Evolutionary conservation across 2,797 vertebrate genomes (phyloP).

Genomic region (Vultur gryphus): DNA sequence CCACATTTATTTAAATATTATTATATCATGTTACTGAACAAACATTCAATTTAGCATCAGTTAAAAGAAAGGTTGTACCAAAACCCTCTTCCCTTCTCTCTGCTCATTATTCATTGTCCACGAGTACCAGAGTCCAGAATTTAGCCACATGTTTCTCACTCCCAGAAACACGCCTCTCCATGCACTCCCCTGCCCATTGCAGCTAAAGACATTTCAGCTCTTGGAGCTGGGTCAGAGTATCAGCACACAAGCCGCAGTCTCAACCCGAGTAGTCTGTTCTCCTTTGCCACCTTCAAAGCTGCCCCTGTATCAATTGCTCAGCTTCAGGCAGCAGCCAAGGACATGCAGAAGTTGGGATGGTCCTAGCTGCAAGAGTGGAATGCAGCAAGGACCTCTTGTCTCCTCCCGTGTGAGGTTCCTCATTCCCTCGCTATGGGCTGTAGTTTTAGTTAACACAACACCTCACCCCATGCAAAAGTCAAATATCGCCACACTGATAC

Average conservation of each 20-base stretch:
- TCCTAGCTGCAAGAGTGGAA: not conserved
- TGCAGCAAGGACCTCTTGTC: not conserved
- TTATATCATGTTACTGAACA: not conserved
- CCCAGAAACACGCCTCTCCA: not conserved
- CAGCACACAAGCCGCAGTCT: not conserved
- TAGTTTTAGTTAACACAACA: not conserved
- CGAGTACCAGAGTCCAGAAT: not conserved
- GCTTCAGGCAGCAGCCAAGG: not conserved
- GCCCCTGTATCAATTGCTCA: not conserved
- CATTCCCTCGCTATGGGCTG: not conserved
- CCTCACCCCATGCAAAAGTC: not conserved
- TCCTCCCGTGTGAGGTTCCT: accelerated
- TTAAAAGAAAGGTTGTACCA: not conserved
- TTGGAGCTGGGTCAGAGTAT: not conserved
- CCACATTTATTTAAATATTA: not conserved
- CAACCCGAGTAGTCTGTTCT: not conserved
- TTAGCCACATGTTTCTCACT: not conserved
- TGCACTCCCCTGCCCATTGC: not conserved
- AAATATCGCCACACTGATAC: accelerated
- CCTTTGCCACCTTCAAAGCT: not conserved
- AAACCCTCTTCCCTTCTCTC: not conserved
- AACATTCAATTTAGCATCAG: not conserved
- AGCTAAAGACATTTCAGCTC: not conserved
- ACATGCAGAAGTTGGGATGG: not conserved
- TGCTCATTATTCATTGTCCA: not conserved